These are phyloP conservation scores for Desoria tigrina DNA, from an alignment of 2,888 invertebrate genomes.

Conservation along the genomic window DNA sequence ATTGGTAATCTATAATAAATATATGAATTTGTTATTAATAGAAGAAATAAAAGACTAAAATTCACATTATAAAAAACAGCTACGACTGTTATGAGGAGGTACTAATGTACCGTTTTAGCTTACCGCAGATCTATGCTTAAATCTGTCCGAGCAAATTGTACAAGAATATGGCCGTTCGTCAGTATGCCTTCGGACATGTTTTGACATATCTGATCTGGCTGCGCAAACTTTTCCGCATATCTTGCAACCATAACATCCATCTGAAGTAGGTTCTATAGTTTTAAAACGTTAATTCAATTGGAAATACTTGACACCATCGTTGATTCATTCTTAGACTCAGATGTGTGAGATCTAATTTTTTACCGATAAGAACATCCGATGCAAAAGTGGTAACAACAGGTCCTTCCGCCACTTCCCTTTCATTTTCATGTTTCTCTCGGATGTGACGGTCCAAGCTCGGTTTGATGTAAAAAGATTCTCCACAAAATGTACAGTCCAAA, in stretches of 20 bases:
- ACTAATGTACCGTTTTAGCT: too few relatives aligned
- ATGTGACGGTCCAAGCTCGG: constrained; percentile 25
- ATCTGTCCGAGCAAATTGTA: constrained; percentile 24
- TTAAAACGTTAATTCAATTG: not conserved
- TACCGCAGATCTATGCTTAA: constrained; percentile 30
- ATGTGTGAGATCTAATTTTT: not conserved
- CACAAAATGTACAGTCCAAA: constrained; percentile 19
- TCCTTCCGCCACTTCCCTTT: not conserved
- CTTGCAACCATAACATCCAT: constrained; percentile 29
- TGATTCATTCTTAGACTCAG: not conserved
- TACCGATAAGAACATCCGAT: constrained; percentile 31
- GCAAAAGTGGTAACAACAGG: constrained; percentile 12
- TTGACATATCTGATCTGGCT: constrained; percentile 29
- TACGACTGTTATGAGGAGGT: too few relatives aligned
- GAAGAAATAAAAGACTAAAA: too few relatives aligned
- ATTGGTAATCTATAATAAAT: constrained; percentile 24
- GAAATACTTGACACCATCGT: too few relatives aligned
- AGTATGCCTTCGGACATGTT: constrained; percentile 30
- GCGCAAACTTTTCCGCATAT: constrained; percentile 29
- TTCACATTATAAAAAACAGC: too few relatives aligned
- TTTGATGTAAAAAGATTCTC: constrained; percentile 12
- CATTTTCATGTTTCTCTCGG: not conserved
- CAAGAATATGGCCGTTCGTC: constrained; percentile 31
- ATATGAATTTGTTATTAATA: too few relatives aligned
- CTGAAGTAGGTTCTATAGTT: constrained; percentile 15